Conservation (phyloP, 1,140 invertebrate genomes). For the Eurosta solidaginis region DNA sequence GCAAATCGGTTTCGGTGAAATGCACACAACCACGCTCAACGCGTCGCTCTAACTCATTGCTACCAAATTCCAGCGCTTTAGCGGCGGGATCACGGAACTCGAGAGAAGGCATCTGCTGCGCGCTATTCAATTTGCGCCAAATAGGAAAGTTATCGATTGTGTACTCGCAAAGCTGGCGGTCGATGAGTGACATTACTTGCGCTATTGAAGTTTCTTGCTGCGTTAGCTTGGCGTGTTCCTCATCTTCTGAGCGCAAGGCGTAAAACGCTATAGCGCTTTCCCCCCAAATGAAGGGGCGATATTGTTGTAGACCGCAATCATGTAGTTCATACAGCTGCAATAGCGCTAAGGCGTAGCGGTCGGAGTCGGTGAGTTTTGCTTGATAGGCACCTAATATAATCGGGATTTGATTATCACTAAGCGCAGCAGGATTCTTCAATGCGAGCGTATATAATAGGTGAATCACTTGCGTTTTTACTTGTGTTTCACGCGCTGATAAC, state of each 20-base stretch:
- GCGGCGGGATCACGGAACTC: slow-evolving; percentile 43
- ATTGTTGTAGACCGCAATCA: slow-evolving; percentile 68
- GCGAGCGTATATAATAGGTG: slow-evolving; percentile 67
- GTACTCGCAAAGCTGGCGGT: slow-evolving; percentile 65
- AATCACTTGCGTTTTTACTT: slow-evolving; percentile 66
- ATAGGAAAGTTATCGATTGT: slow-evolving; percentile 74
- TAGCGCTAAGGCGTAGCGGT: slow-evolving; percentile 68
- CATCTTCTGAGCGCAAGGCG: slow-evolving; percentile 66
- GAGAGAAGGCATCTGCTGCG: slow-evolving; percentile 44
- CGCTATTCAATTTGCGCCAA: slow-evolving; percentile 50
- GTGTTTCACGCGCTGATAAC: slow-evolving; percentile 60
- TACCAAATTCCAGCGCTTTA: slow-evolving; percentile 40
- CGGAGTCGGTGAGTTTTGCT: slow-evolving; percentile 67
- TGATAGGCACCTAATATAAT: slow-evolving; percentile 74
- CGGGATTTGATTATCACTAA: slow-evolving; percentile 69
- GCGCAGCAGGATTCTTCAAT: slow-evolving; percentile 65
- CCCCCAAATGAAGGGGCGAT: slow-evolving; percentile 80
- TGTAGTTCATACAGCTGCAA: slow-evolving; percentile 68
- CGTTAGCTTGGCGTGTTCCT: slow-evolving; percentile 63
- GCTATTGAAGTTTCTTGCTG: slow-evolving; percentile 70
- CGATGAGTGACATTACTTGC: slow-evolving; percentile 74
- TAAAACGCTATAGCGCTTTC: slow-evolving; percentile 76
- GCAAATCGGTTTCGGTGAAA: slow-evolving; percentile 38
- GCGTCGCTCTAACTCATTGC: slow-evolving; percentile 45
- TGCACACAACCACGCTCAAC: slow-evolving; percentile 42